phyloP scores from a whole-genome alignment of 1,140 invertebrate species.

The Eriosoma lanigerum region DNA sequence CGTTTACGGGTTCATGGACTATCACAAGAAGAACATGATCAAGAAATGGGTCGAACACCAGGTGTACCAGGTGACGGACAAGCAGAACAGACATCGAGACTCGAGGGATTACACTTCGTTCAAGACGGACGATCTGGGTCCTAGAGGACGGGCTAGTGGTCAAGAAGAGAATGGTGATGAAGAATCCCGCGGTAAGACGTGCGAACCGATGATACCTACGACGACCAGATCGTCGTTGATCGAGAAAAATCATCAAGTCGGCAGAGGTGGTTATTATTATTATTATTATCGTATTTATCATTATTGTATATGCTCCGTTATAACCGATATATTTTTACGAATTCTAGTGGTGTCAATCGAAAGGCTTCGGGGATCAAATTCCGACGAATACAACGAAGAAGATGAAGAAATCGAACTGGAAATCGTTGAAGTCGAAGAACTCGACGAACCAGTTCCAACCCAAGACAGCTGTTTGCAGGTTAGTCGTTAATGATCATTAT shows the following conservation, averaged over 20 bases:
- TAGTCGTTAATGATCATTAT: background rate
- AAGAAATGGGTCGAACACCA: constrained; percentile 91
- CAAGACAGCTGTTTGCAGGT: constrained; percentile 78
- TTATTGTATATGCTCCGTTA: no score
- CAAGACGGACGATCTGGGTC: constrained; percentile 61
- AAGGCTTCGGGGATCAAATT: constrained; percentile 29
- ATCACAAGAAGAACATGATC: constrained; percentile 89
- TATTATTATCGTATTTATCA: background rate
- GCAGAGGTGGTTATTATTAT: constrained; percentile 26
- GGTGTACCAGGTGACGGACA: constrained; percentile 68
- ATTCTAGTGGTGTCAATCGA: constrained; percentile 39
- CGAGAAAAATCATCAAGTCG: constrained; percentile 35
- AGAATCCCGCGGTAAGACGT: background rate
- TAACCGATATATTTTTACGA: no score
- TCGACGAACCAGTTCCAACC: constrained; percentile 76
- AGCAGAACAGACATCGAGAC: constrained; percentile 51
- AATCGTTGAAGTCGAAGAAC: constrained; percentile 80
- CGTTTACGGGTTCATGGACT: constrained; percentile 86
- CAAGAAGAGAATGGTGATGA: constrained; percentile 57
- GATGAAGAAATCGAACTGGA: constrained; percentile 78
- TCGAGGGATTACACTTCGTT: constrained; percentile 56
- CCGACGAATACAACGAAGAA: constrained; percentile 59
- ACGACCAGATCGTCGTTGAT: constrained; percentile 47
- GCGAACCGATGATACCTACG: background rate
- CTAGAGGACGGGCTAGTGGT: constrained; percentile 54